Conservation (phyloP, 2,888 invertebrate genomes). For the Congeria kusceri region DNA sequence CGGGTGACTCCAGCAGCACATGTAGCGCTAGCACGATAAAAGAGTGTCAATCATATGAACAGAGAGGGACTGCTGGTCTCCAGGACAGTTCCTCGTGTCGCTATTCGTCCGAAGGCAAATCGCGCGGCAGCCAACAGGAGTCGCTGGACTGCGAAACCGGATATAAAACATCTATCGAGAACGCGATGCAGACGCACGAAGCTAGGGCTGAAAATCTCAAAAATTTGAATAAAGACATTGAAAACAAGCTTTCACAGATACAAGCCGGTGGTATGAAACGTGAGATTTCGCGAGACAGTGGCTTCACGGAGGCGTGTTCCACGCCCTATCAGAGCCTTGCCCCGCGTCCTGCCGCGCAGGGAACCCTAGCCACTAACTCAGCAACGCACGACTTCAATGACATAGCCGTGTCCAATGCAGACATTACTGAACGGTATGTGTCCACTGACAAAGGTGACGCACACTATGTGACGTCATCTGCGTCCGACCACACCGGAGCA, state of each 20-base stretch:
- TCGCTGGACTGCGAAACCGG: constrained; percentile 44
- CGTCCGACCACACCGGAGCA: constrained; percentile 43
- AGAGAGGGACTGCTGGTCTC: neutral
- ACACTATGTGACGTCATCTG: constrained; percentile 43
- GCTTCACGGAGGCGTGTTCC: constrained; percentile 43
- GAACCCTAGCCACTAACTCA: constrained; percentile 4
- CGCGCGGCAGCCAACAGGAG: neutral
- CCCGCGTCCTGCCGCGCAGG: neutral
- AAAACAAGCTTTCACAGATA: constrained; percentile 35
- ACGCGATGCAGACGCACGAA: constrained; percentile 48
- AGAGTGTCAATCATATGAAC: constrained; percentile 14
- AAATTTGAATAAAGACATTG: constrained; percentile 54
- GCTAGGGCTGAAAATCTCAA: constrained; percentile 56
- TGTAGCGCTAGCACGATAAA: constrained; percentile 55
- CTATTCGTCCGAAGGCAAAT: constrained; percentile 41
- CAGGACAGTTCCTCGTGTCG: constrained; percentile 44
- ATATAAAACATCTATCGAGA: constrained; percentile 47
- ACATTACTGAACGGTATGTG: constrained; percentile 38
- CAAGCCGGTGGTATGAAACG: constrained; percentile 35
- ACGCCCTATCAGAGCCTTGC: neutral
- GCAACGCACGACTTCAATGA: constrained; percentile 46
- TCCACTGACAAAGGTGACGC: constrained; percentile 38
- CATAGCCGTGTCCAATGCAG: constrained; percentile 37
- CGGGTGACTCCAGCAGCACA: constrained; percentile 48
- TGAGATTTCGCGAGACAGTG: constrained; percentile 58